phyloP scores from a whole-genome alignment of 2,888 invertebrate genomes.

The Andrena camellia region DNA sequence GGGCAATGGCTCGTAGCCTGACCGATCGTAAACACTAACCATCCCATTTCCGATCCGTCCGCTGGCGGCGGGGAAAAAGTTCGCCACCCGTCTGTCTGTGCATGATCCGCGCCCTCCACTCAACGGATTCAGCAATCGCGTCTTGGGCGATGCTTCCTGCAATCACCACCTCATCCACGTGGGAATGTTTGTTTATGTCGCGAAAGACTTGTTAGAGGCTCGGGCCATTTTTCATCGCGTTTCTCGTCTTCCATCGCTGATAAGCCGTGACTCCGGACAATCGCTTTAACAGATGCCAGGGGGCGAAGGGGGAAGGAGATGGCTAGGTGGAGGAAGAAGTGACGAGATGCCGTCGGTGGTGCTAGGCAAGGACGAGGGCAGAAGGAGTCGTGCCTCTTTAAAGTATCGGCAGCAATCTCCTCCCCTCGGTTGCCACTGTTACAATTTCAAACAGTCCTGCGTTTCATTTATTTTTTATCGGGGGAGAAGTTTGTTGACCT shows the following conservation, averaged over 20 bases:
- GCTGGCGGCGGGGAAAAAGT: slow-evolving; percentile 46
- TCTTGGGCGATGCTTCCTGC: neutral
- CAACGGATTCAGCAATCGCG: slow-evolving; percentile 8
- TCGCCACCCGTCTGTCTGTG: slow-evolving; percentile 25
- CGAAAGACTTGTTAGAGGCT: neutral
- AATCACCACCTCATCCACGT: neutral
- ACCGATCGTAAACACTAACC: slow-evolving; percentile 67
- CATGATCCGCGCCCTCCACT: slow-evolving; percentile 29
- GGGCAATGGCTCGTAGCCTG: slow-evolving; percentile 66
- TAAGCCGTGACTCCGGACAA: slow-evolving; percentile 38
- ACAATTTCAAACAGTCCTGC: slow-evolving; percentile 78
- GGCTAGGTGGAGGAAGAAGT: slow-evolving; percentile 10
- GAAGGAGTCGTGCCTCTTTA: slow-evolving; percentile 71
- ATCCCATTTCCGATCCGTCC: slow-evolving; percentile 52
- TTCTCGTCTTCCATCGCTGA: slow-evolving; percentile 6
- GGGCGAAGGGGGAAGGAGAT: neutral
- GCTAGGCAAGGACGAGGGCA: slow-evolving; percentile 44
- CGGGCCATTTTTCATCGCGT: neutral
- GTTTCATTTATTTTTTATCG: slow-evolving; percentile 78
- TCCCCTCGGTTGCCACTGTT: slow-evolving; percentile 72
- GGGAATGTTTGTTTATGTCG: neutral
- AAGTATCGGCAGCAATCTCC: slow-evolving; percentile 73
- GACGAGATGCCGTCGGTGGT: slow-evolving; percentile 39
- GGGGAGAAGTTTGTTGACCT: slow-evolving; percentile 80
- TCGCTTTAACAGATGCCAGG: slow-evolving; percentile 39